Percentiles rank a stretch among this genome's conserved stretches.
phyloP scores from a whole-genome alignment of 2,113 vertebrate species.

The Dissostichus mawsoni region DNA sequence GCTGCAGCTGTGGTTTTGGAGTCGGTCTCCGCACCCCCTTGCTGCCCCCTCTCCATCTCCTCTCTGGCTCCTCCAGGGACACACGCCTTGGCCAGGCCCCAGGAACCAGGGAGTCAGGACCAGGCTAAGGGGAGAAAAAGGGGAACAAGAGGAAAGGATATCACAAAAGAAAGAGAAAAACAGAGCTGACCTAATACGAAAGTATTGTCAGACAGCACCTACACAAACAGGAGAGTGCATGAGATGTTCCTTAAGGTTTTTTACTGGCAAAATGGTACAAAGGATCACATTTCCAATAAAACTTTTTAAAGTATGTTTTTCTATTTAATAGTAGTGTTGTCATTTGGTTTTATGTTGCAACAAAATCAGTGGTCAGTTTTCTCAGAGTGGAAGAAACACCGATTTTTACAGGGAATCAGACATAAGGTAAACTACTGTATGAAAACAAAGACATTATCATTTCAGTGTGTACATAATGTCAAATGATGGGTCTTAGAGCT shows the following conservation, averaged over 20 bases:
- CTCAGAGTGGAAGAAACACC: background rate
- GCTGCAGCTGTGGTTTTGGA: constrained; percentile 85
- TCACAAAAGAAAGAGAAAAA: constrained; percentile 72
- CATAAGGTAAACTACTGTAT: background rate
- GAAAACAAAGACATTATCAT: background rate
- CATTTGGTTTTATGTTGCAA: constrained; percentile 27
- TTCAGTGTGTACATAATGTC: background rate
- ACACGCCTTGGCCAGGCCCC: constrained; percentile 82
- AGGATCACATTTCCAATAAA: constrained; percentile 32
- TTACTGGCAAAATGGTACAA: background rate
- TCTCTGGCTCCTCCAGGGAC: constrained; percentile 83
- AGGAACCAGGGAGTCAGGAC: constrained; percentile 84
- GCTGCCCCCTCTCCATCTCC: constrained; percentile 83
- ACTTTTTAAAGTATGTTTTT: constrained; percentile 36
- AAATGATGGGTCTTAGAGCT: background rate
- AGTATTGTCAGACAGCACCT: constrained; percentile 62
- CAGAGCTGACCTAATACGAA: constrained; percentile 58
- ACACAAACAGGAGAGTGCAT: constrained; percentile 44
- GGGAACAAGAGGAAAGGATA: constrained; percentile 71
- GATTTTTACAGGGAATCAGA: background rate
- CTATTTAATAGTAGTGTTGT: constrained; percentile 27
- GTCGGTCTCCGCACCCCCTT: constrained; percentile 77
- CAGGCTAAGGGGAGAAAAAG: constrained; percentile 78
- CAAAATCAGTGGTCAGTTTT: background rate
- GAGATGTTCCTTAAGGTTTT: constrained; percentile 43